Evolutionary conservation across 2,888 invertebrate genomes (phyloP), one percentile per base, ranked within the genome.

Genomic region (Papilio gigon): DNA sequence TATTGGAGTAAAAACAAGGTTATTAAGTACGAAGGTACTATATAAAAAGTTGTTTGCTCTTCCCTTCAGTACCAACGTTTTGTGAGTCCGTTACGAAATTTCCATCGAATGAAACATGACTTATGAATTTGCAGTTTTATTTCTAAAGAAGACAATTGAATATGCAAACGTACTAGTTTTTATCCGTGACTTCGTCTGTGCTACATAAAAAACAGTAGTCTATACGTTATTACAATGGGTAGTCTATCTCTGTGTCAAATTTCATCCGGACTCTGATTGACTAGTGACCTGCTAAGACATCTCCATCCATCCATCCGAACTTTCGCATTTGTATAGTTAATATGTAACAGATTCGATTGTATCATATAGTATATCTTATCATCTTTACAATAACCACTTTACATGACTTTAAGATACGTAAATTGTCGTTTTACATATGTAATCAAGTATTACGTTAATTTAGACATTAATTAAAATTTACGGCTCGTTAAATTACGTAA

Each of bases 1-100:
- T 74, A 71, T 71, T 73, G 72, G 74, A 67, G 58, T 69, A 63
- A 68, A 62, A 68, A 59, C 68, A 67, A 64, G 53, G 70, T 60
- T 37, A 66, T 66, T 11, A 60, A 60, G 14, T 59, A 6, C 12
- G n/a, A 33, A 25, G 65, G 44, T 53, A 27, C 44, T 17, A 33
- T 33, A 8, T 50, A 20, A 63, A 63, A 63, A 63, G 22, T 27
- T 50, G 50, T 50, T 50, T 50, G 50, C 47, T 27, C 22, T n/a
- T 63, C 30, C 22, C 30, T n/a, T 63, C 47, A 30, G n/a, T 35
- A 63, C 22, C 35, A 25, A 8, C 33, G n/a, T 20, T 12, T 33
- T 63, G 25, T 22, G 4, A 22, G 22, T 30, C 14, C 14, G 2
- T 44, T 63, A 47, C 11, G 9, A 63, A 47, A 25, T 37, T 33